Conservation (phyloP, 2,113 vertebrate species). For the Phaethornis superciliosus region DNA sequence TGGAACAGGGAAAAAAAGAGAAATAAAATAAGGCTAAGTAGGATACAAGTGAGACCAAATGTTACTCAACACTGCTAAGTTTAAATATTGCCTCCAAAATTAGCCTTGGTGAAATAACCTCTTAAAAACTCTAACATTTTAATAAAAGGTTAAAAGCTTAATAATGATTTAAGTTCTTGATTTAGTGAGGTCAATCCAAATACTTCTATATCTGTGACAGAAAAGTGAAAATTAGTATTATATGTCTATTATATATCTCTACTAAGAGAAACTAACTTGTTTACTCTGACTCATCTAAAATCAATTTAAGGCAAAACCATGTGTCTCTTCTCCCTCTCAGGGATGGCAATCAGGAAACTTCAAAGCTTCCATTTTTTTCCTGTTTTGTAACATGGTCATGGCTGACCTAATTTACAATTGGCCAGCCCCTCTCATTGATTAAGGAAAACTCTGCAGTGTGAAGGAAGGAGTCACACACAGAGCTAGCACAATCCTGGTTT, state of each 20-base stretch:
- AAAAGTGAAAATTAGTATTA: not conserved
- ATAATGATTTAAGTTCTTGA: not conserved
- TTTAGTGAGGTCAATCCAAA: not conserved
- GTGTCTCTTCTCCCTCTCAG: not conserved
- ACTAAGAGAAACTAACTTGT: not conserved
- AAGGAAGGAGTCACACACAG: not conserved
- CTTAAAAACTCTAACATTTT: not conserved
- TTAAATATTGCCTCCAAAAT: constrained; percentile 3
- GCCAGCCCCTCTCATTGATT: not conserved
- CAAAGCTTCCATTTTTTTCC: not conserved
- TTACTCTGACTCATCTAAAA: not conserved
- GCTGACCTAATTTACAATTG: not conserved
- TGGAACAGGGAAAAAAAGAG: not conserved
- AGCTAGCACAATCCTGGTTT: not conserved
- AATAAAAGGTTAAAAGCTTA: not conserved
- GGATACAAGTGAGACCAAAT: not conserved
- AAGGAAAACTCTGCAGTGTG: not conserved
- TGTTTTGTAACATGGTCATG: not conserved
- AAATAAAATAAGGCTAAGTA: not conserved
- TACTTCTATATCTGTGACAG: not conserved
- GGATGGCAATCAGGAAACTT: not conserved
- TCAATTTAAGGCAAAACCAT: not conserved
- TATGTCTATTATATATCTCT: no score
- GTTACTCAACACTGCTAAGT: not conserved
- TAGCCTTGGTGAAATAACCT: not conserved